Evolutionary conservation across 2,797 vertebrate genomes (phyloP), one percentile per base, ranked within the genome.

Genomic region (Paratrypauchen microcephalus): DNA sequence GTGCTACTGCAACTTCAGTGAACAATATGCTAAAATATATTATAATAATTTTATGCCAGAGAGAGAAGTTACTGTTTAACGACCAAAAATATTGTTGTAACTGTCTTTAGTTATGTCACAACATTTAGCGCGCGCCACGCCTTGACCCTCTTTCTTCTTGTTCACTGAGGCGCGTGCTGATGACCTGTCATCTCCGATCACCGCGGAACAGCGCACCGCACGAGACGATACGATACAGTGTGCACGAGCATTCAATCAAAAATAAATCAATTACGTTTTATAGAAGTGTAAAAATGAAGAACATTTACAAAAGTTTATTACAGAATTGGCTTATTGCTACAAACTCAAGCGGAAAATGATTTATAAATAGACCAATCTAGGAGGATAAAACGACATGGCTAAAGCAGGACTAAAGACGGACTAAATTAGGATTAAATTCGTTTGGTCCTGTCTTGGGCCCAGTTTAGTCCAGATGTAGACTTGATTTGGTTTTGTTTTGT

Each of bases 111-210:
- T 3, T 48, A 16, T 12, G 55, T 57, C 55, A 15, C 55, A 15
- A 5, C 55, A 26, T 6, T 57, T 55, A 1, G 32, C 57, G 28
- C 18, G 18, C 6, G 57, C 57, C 57, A 59, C 57, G 57, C 57
- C 57, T 59, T 36, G 28, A 36, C 59, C 15, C 32, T 41, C 30
- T 55, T 55, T 61, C 32, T 61, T 61, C 59, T 21, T 41, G 59
- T 23, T 39, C 59, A 61, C 0, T 23, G 59, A 41, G 18, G 32
- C 59, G 59, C 30, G 58, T 28, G 12, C 32, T 13, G n/a, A 41
- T 21, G 24, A 58, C 9, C 55, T 26, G 57, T 59, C 57, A 59
- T 2, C 28, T 30, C 57, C 16, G 8, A 59, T 59, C 26, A 59
- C 26, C 4, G 26, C 55, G 24, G 24, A 28, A 28, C 56, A 18